Evolutionary conservation across 2,113 vertebrate genomes (phyloP).

Genomic region (Pteropus alecto): DNA sequence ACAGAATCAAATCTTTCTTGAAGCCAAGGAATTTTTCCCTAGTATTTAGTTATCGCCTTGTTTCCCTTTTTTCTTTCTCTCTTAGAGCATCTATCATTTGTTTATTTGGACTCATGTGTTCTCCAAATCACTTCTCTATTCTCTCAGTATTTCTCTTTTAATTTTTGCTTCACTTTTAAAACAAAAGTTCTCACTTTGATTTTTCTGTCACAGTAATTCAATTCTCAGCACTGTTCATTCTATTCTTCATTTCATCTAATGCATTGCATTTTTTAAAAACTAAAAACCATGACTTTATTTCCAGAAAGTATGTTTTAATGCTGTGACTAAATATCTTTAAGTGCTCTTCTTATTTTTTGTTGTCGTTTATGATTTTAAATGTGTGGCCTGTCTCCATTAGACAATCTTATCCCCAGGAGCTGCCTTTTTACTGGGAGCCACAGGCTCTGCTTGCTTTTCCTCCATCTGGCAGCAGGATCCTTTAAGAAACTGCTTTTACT

Average conservation of each 20-base stretch:
- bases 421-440: neutral
- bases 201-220: neutral
- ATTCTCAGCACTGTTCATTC: neutral
- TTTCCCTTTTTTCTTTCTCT: neutral
- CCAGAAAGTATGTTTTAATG: neutral
- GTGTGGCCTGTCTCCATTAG: neutral
- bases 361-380: neutral
- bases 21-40: neutral
- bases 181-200: neutral
- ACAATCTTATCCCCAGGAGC: neutral
- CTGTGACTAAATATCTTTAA: neutral
- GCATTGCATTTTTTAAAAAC: neutral
- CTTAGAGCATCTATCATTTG: neutral
- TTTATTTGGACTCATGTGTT: neutral
- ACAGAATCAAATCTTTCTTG: neutral
- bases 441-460: neutral
- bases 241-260: neutral
- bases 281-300: neutral
- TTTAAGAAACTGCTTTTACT: neutral
- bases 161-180: neutral
- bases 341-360: neutral
- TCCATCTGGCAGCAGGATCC: neutral
- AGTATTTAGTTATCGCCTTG: neutral
- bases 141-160: neutral
- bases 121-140: neutral